These are phyloP conservation scores for Eulithis prunata DNA, from an alignment of 2,888 invertebrate species.

Conservation along the genomic window DNA sequence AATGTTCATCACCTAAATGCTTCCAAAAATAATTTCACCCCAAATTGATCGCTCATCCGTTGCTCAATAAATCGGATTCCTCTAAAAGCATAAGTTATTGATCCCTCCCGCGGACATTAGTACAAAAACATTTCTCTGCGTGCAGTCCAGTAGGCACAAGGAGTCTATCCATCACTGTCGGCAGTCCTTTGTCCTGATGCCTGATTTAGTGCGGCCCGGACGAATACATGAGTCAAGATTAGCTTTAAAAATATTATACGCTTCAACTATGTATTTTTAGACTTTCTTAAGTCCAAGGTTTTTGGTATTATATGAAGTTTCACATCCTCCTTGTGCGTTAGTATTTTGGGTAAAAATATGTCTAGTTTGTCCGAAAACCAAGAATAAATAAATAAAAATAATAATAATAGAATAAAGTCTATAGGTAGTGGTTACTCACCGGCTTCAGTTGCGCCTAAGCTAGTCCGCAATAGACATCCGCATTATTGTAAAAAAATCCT, in stretches of 20 bases:
- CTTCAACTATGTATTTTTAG: slow-evolving; percentile 5
- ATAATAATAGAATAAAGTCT: no score
- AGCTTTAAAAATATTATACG: slow-evolving; percentile 28
- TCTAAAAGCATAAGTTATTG: slow-evolving; percentile 40
- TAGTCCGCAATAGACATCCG: slow-evolving; percentile 75
- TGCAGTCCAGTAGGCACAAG: slow-evolving; percentile 37
- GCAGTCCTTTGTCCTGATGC: slow-evolving; percentile 47
- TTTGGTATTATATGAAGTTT: not conserved
- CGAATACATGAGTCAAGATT: slow-evolving; percentile 32
- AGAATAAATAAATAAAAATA: no score
- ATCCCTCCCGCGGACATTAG: slow-evolving; percentile 18
- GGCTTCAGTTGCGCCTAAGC: slow-evolving; percentile 73
- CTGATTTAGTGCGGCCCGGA: slow-evolving; percentile 42
- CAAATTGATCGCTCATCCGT: slow-evolving; percentile 25
- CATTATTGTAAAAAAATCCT: slow-evolving; percentile 80
- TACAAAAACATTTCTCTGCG: slow-evolving; percentile 40
- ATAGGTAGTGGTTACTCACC: slow-evolving; percentile 60
- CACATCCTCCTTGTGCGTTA: no score
- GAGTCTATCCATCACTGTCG: slow-evolving; percentile 52
- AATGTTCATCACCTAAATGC: not conserved
- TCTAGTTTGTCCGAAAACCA: no score
- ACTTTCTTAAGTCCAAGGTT: not conserved
- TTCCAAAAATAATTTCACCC: slow-evolving; percentile 18
- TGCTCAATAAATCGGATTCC: slow-evolving; percentile 29
- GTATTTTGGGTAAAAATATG: no score